Conservation (phyloP, 2,888 invertebrate species). For the Patella ulyssiponensis region DNA sequence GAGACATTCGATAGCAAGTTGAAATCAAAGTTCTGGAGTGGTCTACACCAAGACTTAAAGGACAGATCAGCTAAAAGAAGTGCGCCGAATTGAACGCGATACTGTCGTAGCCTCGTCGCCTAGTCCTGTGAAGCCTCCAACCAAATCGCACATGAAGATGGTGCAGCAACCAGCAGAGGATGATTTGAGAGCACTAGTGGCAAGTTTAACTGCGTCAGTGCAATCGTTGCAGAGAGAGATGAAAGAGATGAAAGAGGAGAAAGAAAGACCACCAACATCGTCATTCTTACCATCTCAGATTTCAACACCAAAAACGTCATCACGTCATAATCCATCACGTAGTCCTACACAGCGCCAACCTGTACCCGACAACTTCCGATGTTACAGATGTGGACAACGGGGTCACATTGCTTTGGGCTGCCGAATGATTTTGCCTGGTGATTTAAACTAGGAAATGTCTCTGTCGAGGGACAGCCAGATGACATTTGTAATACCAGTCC, state of each 20-base stretch:
- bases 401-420: background rate
- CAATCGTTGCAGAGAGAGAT: background rate
- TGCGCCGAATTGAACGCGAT: background rate
- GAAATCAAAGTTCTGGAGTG: conserved; percentile 5
- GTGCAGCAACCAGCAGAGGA: background rate
- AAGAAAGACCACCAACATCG: background rate
- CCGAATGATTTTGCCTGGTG: background rate
- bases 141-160: background rate
- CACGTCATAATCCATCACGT: too few species aligned
- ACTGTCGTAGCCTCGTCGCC: background rate
- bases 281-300: too few species aligned
- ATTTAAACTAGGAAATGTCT: background rate
- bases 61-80: background rate
- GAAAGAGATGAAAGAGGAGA: background rate
- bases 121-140: too few species aligned
- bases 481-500: background rate
- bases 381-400: background rate
- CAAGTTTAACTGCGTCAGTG: background rate
- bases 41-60: background rate
- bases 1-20: background rate
- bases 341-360: background rate
- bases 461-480: background rate
- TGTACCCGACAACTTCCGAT: background rate
- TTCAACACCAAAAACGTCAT: too few species aligned
- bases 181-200: background rate